Conservation (phyloP, 2,113 vertebrate species). For the Istiophorus platypterus region DNA sequence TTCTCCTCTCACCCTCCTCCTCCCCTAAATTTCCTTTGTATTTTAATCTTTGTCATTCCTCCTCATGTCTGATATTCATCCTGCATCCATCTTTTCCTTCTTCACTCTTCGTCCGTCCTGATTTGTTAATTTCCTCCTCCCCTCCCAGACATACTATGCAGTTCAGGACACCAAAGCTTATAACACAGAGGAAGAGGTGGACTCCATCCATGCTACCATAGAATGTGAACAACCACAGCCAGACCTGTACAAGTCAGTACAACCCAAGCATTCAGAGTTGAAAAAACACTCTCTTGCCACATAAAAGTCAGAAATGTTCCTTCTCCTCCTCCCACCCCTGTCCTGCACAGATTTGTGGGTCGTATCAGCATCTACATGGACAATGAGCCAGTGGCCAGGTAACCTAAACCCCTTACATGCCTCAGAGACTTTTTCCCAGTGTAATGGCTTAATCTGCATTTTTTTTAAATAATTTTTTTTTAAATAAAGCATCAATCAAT, state of each 20-base stretch:
- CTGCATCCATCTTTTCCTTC: neutral
- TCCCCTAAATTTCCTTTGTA: neutral
- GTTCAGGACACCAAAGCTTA: slow-evolving; percentile 97
- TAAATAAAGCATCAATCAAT: neutral
- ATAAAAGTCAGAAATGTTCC: neutral
- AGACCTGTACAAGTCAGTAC: slow-evolving; percentile 96
- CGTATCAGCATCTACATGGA: slow-evolving; percentile 95
- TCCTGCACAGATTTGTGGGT: slow-evolving; percentile 90
- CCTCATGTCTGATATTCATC: too few relatives aligned
- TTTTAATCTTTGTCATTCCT: neutral
- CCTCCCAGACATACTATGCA: slow-evolving; percentile 91
- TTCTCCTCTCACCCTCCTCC: too few relatives aligned
- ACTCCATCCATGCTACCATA: slow-evolving; percentile 92
- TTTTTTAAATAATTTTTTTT: too few relatives aligned
- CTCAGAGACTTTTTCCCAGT: neutral
- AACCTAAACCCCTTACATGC: slow-evolving; percentile 28
- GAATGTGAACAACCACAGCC: slow-evolving; percentile 99
- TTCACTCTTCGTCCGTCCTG: neutral
- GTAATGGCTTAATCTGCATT: neutral
- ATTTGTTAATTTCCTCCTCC: neutral
- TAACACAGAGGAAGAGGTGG: slow-evolving; percentile 89
- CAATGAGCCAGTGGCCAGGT: slow-evolving; percentile 93
- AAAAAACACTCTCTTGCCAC: neutral
- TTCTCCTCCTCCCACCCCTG: neutral
- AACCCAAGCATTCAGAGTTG: neutral